phyloP scores from a whole-genome alignment of 2,888 invertebrate genomes.

The Torymus texanus region DNA sequence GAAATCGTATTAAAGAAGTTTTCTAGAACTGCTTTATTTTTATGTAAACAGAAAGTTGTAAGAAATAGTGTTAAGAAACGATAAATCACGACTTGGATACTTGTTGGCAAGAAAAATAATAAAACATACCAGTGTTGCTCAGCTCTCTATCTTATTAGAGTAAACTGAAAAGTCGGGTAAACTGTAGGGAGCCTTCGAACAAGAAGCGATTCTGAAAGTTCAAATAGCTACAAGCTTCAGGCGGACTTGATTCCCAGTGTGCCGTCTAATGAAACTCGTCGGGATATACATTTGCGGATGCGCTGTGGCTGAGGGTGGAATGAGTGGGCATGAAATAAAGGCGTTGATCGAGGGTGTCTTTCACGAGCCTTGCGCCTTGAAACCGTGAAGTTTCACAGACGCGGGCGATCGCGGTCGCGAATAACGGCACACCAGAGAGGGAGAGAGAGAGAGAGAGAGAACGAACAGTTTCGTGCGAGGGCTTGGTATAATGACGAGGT shows the following conservation, averaged over 20 bases:
- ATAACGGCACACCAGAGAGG: neutral
- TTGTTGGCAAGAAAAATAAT: neutral
- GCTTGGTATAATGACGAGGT: conserved; percentile 61
- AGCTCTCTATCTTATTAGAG: no score
- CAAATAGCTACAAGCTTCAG: conserved; percentile 17
- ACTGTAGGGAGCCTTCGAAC: neutral
- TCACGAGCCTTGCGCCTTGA: conserved; percentile 29
- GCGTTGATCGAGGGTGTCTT: conserved; percentile 34
- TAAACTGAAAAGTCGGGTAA: neutral
- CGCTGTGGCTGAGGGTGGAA: neutral
- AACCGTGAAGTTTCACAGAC: conserved; percentile 38
- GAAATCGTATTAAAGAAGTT: no score
- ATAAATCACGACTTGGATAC: no score
- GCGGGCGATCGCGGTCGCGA: conserved; percentile 32
- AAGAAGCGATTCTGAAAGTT: conserved; percentile 19
- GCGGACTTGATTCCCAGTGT: neutral
- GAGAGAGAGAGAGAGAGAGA: conserved; percentile 16
- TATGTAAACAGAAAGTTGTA: no score
- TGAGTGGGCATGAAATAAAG: conserved; percentile 20
- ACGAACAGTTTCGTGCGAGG: conserved; percentile 25
- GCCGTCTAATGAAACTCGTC: conserved; percentile 32
- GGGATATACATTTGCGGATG: neutral
- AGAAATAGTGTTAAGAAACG: no score
- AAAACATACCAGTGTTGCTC: neutral
- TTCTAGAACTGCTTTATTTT: no score